Evolutionary conservation across 2,888 invertebrate species (phyloP).

Genomic region (Dryobotodes eremita): DNA sequence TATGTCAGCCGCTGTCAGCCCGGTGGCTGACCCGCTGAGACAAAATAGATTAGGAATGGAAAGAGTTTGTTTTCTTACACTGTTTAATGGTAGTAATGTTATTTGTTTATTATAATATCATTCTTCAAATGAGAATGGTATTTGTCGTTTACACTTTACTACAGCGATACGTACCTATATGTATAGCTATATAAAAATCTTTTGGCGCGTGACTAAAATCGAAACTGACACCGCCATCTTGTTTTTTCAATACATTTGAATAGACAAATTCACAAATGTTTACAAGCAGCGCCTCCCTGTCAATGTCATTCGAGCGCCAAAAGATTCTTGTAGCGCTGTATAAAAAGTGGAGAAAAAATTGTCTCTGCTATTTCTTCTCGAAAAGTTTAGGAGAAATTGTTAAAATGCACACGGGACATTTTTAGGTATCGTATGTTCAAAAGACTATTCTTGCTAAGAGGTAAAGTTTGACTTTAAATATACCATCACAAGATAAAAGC

Average conservation of each 20-base stretch:
- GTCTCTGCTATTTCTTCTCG: neutral
- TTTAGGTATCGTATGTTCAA: neutral
- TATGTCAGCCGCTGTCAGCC: slow-evolving; percentile 76
- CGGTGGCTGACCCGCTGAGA: slow-evolving; percentile 59
- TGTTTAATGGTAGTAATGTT: slow-evolving; percentile 27
- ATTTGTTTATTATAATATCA: neutral
- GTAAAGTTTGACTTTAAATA: slow-evolving; percentile 19
- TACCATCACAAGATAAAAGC: slow-evolving; percentile 9
- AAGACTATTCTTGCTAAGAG: neutral
- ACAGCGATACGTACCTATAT: neutral
- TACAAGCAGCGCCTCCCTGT: neutral
- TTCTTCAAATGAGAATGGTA: neutral
- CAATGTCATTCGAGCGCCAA: neutral
- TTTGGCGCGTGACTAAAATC: neutral
- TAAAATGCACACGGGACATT: neutral
- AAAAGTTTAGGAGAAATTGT: neutral
- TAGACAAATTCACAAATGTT: neutral
- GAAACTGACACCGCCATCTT: neutral
- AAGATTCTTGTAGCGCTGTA: neutral
- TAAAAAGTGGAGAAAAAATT: no score
- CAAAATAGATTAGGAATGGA: slow-evolving; percentile 63
- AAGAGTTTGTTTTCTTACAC: slow-evolving; percentile 60
- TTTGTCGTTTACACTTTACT: neutral
- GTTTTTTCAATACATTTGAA: neutral
- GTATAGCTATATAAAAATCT: neutral